A percentile compares a stretch with the other conserved stretches of the same genome.
Evolutionary conservation across 2,888 invertebrate genomes (phyloP).

Genomic region (Tribolium freemani): DNA sequence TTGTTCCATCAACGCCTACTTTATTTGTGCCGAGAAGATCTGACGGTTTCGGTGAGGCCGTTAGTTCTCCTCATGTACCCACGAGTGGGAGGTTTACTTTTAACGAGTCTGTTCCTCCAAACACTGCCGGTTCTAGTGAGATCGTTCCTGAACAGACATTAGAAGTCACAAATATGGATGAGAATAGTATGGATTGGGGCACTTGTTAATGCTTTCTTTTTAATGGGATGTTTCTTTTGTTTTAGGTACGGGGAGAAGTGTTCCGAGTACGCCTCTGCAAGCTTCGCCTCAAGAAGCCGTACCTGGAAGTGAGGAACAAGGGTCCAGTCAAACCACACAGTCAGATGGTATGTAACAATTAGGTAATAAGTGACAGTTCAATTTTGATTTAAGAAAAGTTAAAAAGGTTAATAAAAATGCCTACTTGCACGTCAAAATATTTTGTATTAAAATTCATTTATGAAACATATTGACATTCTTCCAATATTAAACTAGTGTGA

Average conservation of each 20-base stretch:
- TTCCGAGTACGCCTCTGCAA: conserved; percentile 78
- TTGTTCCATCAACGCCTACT: conserved; percentile 92
- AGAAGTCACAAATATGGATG: conserved; percentile 61
- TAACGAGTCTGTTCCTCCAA: conserved; percentile 69
- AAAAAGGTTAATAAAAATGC: no score
- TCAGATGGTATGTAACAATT: conserved; percentile 52
- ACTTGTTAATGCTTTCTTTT: conserved; percentile 38
- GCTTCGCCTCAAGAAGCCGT: conserved; percentile 73
- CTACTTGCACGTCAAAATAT: no score
- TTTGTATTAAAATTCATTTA: no score
- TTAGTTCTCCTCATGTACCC: conserved; percentile 88
- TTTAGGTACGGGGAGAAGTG: conserved; percentile 75
- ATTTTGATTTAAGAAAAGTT: no score
- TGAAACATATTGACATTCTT: no score
- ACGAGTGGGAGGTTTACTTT: conserved; percentile 76
- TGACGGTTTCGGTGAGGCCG: conserved; percentile 92
- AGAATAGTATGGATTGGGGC: conserved; percentile 61
- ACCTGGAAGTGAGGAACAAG: conserved; percentile 61
- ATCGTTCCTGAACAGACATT: conserved; percentile 65
- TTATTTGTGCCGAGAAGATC: conserved; percentile 84
- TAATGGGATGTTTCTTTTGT: conserved; percentile 49
- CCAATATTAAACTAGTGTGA: no score
- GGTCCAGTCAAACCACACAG: conserved; percentile 55
- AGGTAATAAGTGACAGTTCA: no score
- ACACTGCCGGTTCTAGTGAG: conserved; percentile 58